Evolutionary conservation across 2,113 vertebrate species (phyloP).

Genomic region (Crotophaga sulcirostris): DNA sequence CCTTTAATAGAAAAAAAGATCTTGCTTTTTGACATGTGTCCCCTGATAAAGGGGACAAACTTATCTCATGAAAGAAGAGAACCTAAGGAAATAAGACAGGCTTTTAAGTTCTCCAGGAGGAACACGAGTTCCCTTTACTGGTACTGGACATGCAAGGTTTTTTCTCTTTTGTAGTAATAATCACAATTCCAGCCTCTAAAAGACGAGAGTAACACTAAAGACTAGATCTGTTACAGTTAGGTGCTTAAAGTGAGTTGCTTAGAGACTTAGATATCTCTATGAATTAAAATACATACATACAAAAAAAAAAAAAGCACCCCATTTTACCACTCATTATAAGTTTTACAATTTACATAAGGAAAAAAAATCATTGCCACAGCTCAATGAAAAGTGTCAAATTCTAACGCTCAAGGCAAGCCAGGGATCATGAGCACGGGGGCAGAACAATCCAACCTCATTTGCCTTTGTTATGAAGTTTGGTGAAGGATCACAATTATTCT

Average conservation of each 20-base stretch:
- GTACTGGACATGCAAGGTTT: background rate
- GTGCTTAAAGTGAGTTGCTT: background rate
- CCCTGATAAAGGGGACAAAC: background rate
- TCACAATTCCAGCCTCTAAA: too few species aligned
- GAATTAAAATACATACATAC: background rate
- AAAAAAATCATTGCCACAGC: background rate
- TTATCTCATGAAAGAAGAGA: background rate
- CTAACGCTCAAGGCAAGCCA: background rate
- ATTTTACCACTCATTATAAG: background rate
- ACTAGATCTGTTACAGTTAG: background rate
- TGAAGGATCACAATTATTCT: background rate
- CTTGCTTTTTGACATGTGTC: background rate
- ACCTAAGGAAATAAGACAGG: background rate
- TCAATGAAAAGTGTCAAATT: background rate
- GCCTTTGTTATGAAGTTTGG: background rate
- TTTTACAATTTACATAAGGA: background rate
- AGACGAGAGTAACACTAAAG: background rate
- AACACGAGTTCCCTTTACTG: background rate
- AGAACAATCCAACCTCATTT: background rate
- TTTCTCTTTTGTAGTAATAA: too few species aligned
- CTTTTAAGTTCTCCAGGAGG: background rate
- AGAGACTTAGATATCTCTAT: background rate
- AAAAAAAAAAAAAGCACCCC: background rate
- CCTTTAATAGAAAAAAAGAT: background rate
- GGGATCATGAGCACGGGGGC: background rate